Evolutionary conservation across 1,140 invertebrate species (phyloP).

Genomic region (Meloidogyne exigua): DNA sequence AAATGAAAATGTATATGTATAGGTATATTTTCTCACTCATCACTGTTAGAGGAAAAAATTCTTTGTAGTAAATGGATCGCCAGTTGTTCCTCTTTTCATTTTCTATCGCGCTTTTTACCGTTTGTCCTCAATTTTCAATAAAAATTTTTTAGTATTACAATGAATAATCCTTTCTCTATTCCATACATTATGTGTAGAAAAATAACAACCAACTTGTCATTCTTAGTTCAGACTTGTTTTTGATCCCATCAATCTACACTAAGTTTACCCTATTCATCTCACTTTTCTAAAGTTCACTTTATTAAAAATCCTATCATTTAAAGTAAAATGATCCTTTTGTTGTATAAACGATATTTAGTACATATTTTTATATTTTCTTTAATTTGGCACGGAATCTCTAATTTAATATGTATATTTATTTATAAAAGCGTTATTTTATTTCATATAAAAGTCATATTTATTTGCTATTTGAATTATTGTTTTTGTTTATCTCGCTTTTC

Average conservation of each 20-base stretch:
- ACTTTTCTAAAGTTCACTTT: not conserved
- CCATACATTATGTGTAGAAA: not conserved
- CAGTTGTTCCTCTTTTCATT: conserved; percentile 1
- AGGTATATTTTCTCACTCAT: not conserved
- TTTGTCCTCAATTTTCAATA: not conserved
- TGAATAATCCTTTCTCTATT: no score
- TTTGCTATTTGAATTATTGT: no score
- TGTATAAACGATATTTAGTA: no score
- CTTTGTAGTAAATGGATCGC: not conserved
- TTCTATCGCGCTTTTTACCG: not conserved
- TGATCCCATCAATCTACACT: not conserved
- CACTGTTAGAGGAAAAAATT: not conserved
- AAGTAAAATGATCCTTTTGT: not conserved
- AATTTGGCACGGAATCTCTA: no score
- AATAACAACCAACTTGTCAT: not conserved
- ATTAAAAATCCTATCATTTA: not conserved
- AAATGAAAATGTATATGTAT: no score
- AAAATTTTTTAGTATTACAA: not conserved
- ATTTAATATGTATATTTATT: no score
- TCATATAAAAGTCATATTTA: no score
- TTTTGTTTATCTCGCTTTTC: no score
- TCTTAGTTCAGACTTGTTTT: not conserved
- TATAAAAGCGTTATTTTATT: no score
- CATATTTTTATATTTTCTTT: no score
- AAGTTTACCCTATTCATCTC: not conserved